Percentiles rank a stretch among this genome's conserved stretches.
phyloP scores from a whole-genome alignment of 2,797 vertebrate genomes.

The Atherinosoma microstoma region DNA sequence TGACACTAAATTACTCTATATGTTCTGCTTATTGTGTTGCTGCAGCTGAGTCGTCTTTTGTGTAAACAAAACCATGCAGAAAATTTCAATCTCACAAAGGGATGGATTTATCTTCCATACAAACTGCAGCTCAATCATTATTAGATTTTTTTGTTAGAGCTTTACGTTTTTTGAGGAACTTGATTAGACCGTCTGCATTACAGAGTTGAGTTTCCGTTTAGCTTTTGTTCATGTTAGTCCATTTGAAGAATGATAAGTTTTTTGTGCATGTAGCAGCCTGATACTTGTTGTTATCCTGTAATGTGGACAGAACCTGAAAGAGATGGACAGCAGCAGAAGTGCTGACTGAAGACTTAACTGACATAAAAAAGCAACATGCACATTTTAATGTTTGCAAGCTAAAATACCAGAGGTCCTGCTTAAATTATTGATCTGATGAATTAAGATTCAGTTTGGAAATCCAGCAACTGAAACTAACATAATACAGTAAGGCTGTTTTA shows the following conservation, averaged over 20 bases:
- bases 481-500: constrained; percentile 11
- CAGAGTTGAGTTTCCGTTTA: constrained; percentile 2
- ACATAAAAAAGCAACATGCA: constrained; percentile 15
- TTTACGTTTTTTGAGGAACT: not conserved
- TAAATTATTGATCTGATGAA: constrained; percentile 27
- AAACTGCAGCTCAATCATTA: constrained; percentile 3
- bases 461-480: constrained; percentile 9
- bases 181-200: constrained; percentile 16
- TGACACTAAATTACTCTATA: not conserved
- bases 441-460: constrained; percentile 6
- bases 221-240: not conserved
- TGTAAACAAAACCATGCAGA: not conserved
- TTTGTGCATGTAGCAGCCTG: constrained; percentile 1
- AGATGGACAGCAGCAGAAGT: constrained; percentile 10
- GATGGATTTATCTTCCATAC: not conserved
- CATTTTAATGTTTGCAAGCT: constrained; percentile 17
- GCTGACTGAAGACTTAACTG: constrained; percentile 19
- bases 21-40: not conserved
- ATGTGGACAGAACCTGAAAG: constrained; percentile 34
- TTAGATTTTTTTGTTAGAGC: constrained; percentile 22
- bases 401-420: constrained; percentile 13
- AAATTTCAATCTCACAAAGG: constrained; percentile 8
- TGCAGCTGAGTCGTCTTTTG: not conserved
- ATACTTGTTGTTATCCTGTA: constrained; percentile 30
- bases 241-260: not conserved